A percentile compares a stretch with the other conserved stretches of the same genome.
Evolutionary conservation across 2,888 invertebrate genomes (phyloP).

Genomic region (Hyposoter didymator): DNA sequence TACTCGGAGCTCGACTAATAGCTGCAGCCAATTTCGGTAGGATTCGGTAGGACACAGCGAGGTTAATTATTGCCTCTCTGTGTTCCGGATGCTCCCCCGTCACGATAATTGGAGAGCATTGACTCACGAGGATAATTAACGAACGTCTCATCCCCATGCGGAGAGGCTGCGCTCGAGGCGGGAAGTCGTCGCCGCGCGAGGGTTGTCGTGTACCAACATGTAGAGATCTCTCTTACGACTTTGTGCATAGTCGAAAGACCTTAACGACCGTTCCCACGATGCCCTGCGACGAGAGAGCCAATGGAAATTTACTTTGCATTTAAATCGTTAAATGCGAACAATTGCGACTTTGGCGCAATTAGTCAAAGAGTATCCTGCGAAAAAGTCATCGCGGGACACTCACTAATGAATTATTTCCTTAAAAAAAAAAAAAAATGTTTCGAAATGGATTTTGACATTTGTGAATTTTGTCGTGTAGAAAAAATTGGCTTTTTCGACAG

Average conservation of each 20-base stretch:
- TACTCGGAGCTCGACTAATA: neutral
- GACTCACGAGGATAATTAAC: constrained; percentile 66
- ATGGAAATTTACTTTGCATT: constrained; percentile 30
- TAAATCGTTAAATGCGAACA: constrained; percentile 19
- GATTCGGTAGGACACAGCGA: constrained; percentile 24
- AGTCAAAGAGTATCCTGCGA: neutral
- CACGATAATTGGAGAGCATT: constrained; percentile 64
- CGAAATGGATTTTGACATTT: neutral
- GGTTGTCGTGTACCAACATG: constrained; percentile 45
- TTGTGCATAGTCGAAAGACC: constrained; percentile 67
- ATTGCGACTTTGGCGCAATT: constrained; percentile 15
- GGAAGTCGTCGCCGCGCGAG: constrained; percentile 55
- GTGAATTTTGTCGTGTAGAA: constrained; percentile 3
- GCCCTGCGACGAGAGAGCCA: constrained; percentile 35
- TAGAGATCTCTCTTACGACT: constrained; percentile 46
- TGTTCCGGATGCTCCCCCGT: constrained; percentile 52
- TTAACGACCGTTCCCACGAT: constrained; percentile 80
- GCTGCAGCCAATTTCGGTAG: constrained; percentile 26
- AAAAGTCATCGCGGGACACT: constrained; percentile 6
- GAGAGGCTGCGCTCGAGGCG: constrained; percentile 38
- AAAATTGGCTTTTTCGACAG: constrained; percentile 48
- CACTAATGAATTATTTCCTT: neutral
- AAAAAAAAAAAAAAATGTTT: neutral
- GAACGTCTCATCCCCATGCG: constrained; percentile 57
- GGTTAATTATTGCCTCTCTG: constrained; percentile 57